Evolutionary conservation across 2,888 invertebrate genomes (phyloP), one percentile per base, ranked within the genome.

Genomic region (Theodoxus fluviatilis): DNA sequence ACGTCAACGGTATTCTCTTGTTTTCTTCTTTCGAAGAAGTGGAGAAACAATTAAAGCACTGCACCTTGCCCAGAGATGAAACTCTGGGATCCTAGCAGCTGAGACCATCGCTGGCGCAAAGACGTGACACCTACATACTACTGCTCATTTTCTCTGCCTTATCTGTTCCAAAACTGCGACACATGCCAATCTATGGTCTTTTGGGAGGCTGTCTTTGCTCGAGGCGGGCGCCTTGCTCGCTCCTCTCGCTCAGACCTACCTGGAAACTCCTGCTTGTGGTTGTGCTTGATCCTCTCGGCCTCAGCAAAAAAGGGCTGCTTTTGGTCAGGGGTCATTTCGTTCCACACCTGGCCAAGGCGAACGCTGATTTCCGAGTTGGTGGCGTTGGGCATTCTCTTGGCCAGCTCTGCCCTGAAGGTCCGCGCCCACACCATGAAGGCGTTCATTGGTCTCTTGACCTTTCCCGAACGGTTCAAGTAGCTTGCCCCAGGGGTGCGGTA

Each of bases 371-470:
- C 81, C 12, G 84, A 76, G 73, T 83, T 83, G 35, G 80, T 81
- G 9, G 80, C 81, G 37, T 79, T 71, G 0, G 82, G 81, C 73
- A 79, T 79, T 33, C 76, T 73, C 7, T 72, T 72, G 1, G 80
- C 79, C 15, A 84, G 71, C 28, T 78, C 72, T n/a, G 79, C 75
- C 35, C 84, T 76, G 69, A 75, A 78, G 25, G 76, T 76, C 22
- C 84, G 75, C 4, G 83, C 83, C 81, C 83, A 83, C 9, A 83
- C 79, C 83, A 84, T 84, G 72, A 84, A 84, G 9, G 84, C 84
- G 71, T 84, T 84, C 84, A 84, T 84, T 38, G 84, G 84, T 15
- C 84, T 78, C 72, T 84, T 84, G 2, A 84, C 75, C 52, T 79
- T 80, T 0, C 84, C 83, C 55, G 75, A 79, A 67, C 78, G 78